Evolutionary conservation across 2,797 vertebrate species (phyloP).

Genomic region (Oreochromis grahami): DNA sequence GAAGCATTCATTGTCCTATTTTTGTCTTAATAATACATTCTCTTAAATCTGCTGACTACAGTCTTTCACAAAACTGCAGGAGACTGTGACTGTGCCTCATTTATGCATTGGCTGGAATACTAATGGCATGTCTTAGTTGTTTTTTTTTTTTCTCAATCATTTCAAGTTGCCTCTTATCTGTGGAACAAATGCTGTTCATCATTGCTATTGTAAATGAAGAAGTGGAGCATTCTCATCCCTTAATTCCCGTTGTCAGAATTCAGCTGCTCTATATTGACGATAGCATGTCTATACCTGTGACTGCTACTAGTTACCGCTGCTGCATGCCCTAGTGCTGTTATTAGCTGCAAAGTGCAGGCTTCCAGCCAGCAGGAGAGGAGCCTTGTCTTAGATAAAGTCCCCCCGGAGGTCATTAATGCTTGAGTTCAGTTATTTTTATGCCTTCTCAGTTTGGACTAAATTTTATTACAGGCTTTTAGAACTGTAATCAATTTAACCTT

Average conservation of each 20-base stretch:
- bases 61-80: background rate
- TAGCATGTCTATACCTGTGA: background rate
- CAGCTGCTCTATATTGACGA: background rate
- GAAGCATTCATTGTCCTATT: background rate
- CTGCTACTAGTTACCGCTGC: background rate
- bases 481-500: slow-evolving; percentile 15
- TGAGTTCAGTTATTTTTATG: slow-evolving; percentile 15
- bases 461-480: slow-evolving; percentile 23
- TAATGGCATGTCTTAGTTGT: background rate
- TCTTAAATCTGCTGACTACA: background rate
- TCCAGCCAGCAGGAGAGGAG: slow-evolving; percentile 7
- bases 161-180: background rate
- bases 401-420: slow-evolving; percentile 29
- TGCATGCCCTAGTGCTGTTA: background rate
- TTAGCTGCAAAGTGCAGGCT: slow-evolving; percentile 5
- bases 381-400: background rate
- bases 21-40: background rate
- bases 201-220: background rate
- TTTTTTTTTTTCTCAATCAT: background rate
- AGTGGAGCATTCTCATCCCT: background rate
- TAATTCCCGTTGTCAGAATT: background rate
- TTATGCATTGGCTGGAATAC: background rate
- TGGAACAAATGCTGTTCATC: background rate
- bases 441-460: slow-evolving; percentile 17
- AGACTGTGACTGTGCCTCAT: background rate